Evolutionary conservation across 37 sponge, comb jelly and placozoan species (phyloP).

Genomic region (Crambe crambe): DNA sequence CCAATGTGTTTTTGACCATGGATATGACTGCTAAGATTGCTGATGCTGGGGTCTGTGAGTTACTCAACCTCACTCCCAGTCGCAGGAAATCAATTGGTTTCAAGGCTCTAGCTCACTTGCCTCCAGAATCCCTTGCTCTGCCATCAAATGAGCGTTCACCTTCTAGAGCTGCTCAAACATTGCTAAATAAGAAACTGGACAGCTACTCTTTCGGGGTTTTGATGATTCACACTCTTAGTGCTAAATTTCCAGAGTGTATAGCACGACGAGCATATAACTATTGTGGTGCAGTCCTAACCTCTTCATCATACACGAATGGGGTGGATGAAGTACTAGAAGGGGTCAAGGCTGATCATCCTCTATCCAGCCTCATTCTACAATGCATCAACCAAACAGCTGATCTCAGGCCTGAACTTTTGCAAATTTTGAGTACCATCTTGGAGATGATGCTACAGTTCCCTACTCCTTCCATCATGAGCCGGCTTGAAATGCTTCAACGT

Average conservation of each 20-base stretch:
- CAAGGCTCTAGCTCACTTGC: slow-evolving; percentile 25
- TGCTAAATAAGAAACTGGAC: slow-evolving; percentile 29
- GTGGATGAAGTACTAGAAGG: slow-evolving; percentile 16
- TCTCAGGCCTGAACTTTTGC: not conserved
- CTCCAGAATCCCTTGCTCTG: slow-evolving; percentile 20
- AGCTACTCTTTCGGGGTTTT: slow-evolving; percentile 39
- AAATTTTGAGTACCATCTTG: slow-evolving; percentile 6
- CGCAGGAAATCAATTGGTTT: slow-evolving; percentile 4
- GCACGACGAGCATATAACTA: slow-evolving; percentile 1
- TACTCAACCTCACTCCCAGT: not conserved
- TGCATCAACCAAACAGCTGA: slow-evolving; percentile 21
- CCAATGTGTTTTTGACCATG: slow-evolving; percentile 32
- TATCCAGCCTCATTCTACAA: slow-evolving; percentile 22
- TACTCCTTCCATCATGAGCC: not conserved
- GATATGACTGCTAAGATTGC: slow-evolving; percentile 50
- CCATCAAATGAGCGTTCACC: not conserved
- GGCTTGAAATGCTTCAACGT: slow-evolving; percentile 19
- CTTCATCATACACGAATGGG: not conserved
- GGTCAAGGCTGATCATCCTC: slow-evolving; percentile 24
- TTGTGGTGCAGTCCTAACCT: slow-evolving; percentile 4
- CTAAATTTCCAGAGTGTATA: slow-evolving; percentile 8
- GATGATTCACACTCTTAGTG: slow-evolving; percentile 47
- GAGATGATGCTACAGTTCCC: slow-evolving; percentile 51
- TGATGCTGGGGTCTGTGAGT: slow-evolving; percentile 26
- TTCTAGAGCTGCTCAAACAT: not conserved